These are phyloP conservation scores for Callimorpha dominula DNA, from an alignment of 2,888 invertebrate species.

Conservation along the genomic window DNA sequence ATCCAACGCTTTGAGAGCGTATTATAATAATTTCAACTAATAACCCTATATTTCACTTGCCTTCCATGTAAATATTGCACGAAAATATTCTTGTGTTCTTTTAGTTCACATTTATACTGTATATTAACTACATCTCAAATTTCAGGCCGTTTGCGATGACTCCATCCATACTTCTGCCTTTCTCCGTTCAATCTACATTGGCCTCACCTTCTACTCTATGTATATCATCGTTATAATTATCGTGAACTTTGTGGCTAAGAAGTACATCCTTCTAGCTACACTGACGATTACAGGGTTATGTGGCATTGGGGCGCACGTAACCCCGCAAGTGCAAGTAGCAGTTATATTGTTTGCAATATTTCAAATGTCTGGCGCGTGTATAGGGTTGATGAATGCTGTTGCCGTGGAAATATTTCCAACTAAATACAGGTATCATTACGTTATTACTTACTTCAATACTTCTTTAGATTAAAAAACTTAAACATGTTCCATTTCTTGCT, in stretches of 20 bases:
- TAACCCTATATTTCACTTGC: too few species aligned
- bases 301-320: constrained; percentile 87
- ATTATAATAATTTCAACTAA: too few species aligned
- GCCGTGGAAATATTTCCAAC: constrained; percentile 87
- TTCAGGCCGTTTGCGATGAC: constrained; percentile 79
- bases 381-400: constrained; percentile 86
- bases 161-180: constrained; percentile 88
- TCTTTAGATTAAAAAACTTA: too few species aligned
- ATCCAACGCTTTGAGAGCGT: too few species aligned
- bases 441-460: too few species aligned
- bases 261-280: constrained; percentile 79
- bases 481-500: too few species aligned
- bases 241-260: constrained; percentile 85
- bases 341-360: constrained; percentile 86
- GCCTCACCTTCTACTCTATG: constrained; percentile 88
- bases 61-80: too few species aligned
- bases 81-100: too few species aligned
- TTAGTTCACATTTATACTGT: not conserved
- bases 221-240: constrained; percentile 88
- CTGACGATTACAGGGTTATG: constrained; percentile 85
- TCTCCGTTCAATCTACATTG: constrained; percentile 89
- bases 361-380: constrained; percentile 86
- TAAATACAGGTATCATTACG: constrained; percentile 69
- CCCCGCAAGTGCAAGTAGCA: constrained; percentile 77
- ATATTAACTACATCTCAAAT: not conserved